Base-by-base conservation (phyloP, 1,140 invertebrate genomes). In the Arion vulgaris region DNA sequence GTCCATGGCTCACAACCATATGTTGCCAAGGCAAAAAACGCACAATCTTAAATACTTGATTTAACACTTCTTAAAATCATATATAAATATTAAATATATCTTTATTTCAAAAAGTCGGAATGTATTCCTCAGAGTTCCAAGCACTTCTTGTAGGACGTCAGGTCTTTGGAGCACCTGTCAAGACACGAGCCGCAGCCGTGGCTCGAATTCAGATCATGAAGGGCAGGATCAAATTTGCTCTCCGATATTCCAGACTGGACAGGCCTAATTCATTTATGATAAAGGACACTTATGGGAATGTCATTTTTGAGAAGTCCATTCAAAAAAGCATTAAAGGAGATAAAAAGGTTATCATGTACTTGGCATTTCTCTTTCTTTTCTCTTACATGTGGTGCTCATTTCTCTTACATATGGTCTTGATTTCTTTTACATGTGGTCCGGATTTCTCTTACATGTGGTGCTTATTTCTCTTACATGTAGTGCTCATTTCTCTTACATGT, bases 271-370 rank as follows among this genome's bases (percentile, higher is more conserved):
- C 81, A 32, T 74, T 85, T 0, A 79, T 81, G 49, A 81, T 85
- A n/a, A 77, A 69, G 2, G 81, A 85, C 34, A 82, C 57, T 32
- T 81, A 85, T 66, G 84, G 84, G 13, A 81, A 83, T 51, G 81
- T 85, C 1, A 34, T 85, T 5, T 72, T 83, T 49, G 82, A 85
- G 73, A 83, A 32, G 23, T 71, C 84, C 53, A 62, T 85, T 9
- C 73, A 41, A 28, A 83, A 85, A 38, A 57, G 49, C 28, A 36
- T 34, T 15, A 83, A 83, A 23, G 78, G 74, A n/a, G 84, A 81
- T n/a, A 85, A 78, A 68, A 85, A 81, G 82, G 81, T 85, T 62
- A 32, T 17, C 66, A 93, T 88, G 86, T 95, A 36, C 97, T 45
- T 57, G 15, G 41, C 15, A 45, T 45, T 45, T 15, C 5, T 45